Evolutionary conservation across 2,888 invertebrate species (phyloP), one percentile per base, ranked within the genome.

Genomic region (Xanthorhoe designata): DNA sequence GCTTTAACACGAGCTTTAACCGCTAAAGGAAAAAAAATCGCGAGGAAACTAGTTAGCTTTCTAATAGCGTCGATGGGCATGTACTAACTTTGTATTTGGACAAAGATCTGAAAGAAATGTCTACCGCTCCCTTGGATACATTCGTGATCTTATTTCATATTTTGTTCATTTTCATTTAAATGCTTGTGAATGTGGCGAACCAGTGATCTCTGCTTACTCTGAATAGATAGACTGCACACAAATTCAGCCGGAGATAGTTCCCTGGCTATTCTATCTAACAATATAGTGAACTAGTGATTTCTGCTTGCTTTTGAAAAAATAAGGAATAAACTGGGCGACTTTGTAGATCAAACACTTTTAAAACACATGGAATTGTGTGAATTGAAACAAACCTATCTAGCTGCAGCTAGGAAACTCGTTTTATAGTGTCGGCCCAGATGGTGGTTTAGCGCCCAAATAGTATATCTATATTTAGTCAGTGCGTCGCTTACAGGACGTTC

Each of bases 401-500:
- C n/a, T n/a, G n/a, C n/a, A n/a, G n/a, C 78, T 80, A 81, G 85
- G 84, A 84, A 86, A 83, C 80, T 70, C 64, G 78, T 78, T 79
- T 76, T 71, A 69, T 66, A 64, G 59, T 70, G 69, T 57, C 76
- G 78, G 69, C 73, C 77, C 85, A 84, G 81, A 84, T 86, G 84
- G 77, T 81, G 81, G 76, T 82, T 83, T 86, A 82, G 83, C 83
- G 82, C 83, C 86, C 83, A 88, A 89, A 88, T 87, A 88, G 88
- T 82, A 74, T 72, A 71, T 66, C 83, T 89, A 89, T 84, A 83
- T 82, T 79, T 87, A 87, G 83, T 75, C 56, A 73, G 73, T 70
- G 79, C 75, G 72, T 72, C 75, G 76, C 76, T 68, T 70, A 66
- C 78, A 86, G 88, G 87, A 79, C 89, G 78, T 89, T 88, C 86